These are phyloP conservation scores for Benitochromis conjunctus DNA, from an alignment of 2,113 vertebrate species.

Conservation along the genomic window DNA sequence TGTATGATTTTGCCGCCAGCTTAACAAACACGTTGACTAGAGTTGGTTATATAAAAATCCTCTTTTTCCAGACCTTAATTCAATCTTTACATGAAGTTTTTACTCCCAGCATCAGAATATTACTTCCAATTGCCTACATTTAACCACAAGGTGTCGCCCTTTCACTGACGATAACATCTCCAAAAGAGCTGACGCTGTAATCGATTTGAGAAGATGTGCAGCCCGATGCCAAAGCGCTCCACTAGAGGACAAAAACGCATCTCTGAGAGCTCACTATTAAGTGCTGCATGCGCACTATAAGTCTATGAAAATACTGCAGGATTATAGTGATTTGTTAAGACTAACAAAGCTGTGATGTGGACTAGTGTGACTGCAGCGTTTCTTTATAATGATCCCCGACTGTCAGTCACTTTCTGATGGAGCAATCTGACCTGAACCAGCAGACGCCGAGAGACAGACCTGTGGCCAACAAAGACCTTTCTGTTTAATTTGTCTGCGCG, in stretches of 20 bases:
- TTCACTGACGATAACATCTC: neutral
- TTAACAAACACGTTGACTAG: neutral
- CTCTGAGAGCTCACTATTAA: neutral
- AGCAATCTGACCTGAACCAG: conserved; percentile 32
- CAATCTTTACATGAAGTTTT: neutral
- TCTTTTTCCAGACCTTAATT: neutral
- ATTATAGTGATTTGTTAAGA: conserved; percentile 33
- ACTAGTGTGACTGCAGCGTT: neutral
- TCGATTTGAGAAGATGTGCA: neutral
- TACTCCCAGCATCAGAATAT: neutral
- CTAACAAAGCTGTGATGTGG: conserved; percentile 4
- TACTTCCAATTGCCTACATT: rapidly evolving
- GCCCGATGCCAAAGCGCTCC: neutral
- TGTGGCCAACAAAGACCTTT: conserved; percentile 59
- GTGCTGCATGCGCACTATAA: neutral
- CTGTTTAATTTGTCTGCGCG: conserved; percentile 69
- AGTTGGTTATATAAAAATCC: neutral
- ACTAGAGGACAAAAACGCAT: neutral
- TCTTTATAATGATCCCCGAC: neutral
- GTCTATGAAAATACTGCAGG: conserved; percentile 11
- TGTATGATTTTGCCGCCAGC: neutral
- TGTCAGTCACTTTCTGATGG: neutral
- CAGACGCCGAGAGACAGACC: conserved; percentile 34
- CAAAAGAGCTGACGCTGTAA: neutral
- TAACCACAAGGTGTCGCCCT: conserved; percentile 55